Base-by-base conservation (phyloP, 2,888 invertebrate genomes). In the Eupithecia inturbata region DNA sequence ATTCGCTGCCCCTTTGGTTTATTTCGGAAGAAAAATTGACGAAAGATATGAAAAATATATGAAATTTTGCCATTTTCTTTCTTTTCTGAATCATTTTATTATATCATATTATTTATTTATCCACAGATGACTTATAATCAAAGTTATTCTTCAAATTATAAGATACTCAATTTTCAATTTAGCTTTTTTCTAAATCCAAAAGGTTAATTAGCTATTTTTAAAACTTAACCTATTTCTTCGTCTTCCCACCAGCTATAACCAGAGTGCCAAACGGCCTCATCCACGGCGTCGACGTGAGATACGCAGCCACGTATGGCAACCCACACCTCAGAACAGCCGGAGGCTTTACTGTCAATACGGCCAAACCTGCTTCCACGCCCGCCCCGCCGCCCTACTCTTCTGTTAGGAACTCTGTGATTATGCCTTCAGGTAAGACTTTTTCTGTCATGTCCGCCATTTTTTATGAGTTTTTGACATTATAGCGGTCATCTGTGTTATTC, bases 241-340 rank as follows among this genome's bases (percentile, higher is more conserved):
- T 31, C 16, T 31, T 57, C 16, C n/a, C 36, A 69, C 60, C 79
- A 80, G 78, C 83, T 86, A 88, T 85, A 5, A 87, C 79, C 57
- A 84, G 93, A 49, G 82, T 93, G 68, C 93, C 92, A 53, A 94
- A 94, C 68, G 93, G 94, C 3, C 91, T 94, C 5, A 87, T 95
- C 39, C 92, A 93, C 66, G 94, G 94, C 36, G 96, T 98, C 39
- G 98, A 98, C 89, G 98, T 98, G 1, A 95, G 98, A 79, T 98
- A 97, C 89, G 98, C 97, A 69, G 98, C 98, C 53, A 97, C 97
- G 10, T 98, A 98, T 85, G 97, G 97, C 73, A 98, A 98, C 91
- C 98, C 98, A 1, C 98, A 98, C 90, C 93, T 98, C 79, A 95
- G 98, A 85, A 96, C 96, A 75, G 96, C 96, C 68, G 96, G 95